phyloP scores from a whole-genome alignment of 2,113 vertebrate genomes.

The Kryptolebias marmoratus region DNA sequence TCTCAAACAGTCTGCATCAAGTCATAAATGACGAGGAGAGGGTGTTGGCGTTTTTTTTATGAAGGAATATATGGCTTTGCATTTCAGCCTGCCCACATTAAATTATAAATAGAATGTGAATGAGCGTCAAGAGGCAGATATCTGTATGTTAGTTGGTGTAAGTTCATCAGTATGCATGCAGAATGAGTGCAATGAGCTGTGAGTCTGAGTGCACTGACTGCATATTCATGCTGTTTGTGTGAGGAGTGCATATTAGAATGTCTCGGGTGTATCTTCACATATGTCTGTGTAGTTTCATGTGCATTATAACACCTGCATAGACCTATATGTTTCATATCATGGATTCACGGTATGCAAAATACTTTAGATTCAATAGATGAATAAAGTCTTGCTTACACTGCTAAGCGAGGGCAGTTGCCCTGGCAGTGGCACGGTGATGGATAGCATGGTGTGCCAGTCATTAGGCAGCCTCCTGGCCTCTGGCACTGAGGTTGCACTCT shows the following conservation, averaged over 20 bases:
- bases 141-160: slow-evolving; percentile 53
- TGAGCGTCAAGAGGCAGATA: slow-evolving; percentile 72
- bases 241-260: slow-evolving; percentile 26
- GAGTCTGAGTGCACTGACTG: slow-evolving; percentile 59
- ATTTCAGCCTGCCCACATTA: slow-evolving; percentile 59
- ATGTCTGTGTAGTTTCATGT: slow-evolving; percentile 20
- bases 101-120: slow-evolving; percentile 71
- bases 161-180: slow-evolving; percentile 65
- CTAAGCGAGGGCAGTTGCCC: slow-evolving; percentile 66
- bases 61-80: slow-evolving; percentile 48
- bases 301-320: slow-evolving; percentile 22
- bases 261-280: slow-evolving; percentile 32
- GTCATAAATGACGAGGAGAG: slow-evolving; percentile 49
- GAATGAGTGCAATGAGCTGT: slow-evolving; percentile 71
- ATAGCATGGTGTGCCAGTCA: slow-evolving; percentile 79
- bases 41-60: slow-evolving; percentile 37
- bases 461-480: slow-evolving; percentile 82
- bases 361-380: slow-evolving; percentile 54
- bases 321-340: slow-evolving; percentile 37
- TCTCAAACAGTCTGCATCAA: slow-evolving; percentile 70
- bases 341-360: slow-evolving; percentile 35
- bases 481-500: slow-evolving; percentile 78
- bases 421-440: slow-evolving; percentile 79
- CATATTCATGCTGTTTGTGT: slow-evolving; percentile 64
- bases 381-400: slow-evolving; percentile 65